Evolutionary conservation across 2,113 vertebrate genomes (phyloP).

Genomic region (Asarcornis scutulata): DNA sequence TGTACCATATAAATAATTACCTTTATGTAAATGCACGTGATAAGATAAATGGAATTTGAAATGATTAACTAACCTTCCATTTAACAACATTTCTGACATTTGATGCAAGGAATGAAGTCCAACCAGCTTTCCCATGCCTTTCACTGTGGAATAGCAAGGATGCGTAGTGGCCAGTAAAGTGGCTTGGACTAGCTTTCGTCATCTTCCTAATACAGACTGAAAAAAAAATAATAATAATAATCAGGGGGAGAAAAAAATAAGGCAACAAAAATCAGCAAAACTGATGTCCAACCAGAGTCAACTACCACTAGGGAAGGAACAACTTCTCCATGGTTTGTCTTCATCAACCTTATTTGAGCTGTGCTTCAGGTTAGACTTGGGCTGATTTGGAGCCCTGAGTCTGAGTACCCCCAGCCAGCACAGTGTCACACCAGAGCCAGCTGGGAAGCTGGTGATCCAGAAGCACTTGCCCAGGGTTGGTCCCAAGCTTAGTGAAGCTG

Average conservation of each 20-base stretch:
- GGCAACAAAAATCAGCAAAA: neutral
- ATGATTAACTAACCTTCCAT: conserved; percentile 73
- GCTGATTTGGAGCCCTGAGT: neutral
- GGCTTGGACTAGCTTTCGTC: conserved; percentile 20
- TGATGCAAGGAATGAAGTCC: conserved; percentile 49
- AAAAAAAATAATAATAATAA: neutral
- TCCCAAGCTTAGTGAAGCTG: neutral
- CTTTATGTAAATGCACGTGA: conserved; percentile 62
- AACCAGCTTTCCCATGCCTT: conserved; percentile 51
- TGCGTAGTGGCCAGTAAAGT: conserved; percentile 3
- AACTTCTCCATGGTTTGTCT: neutral
- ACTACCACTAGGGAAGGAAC: neutral
- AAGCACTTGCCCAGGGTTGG: neutral
- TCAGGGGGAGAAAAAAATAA: neutral
- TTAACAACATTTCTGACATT: conserved; percentile 64
- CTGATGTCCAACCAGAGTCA: neutral
- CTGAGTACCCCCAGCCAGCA: neutral
- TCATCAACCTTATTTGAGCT: neutral
- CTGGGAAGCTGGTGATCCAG: neutral
- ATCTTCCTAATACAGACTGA: conserved; percentile 14
- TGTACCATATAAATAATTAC: conserved; percentile 68
- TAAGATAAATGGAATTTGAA: conserved; percentile 64
- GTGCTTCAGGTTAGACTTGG: neutral
- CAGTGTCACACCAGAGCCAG: rapidly evolving
- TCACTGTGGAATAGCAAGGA: conserved; percentile 19